Evolutionary conservation across 2,797 vertebrate genomes (phyloP).

Genomic region (Pteronotus mesoamericanus): DNA sequence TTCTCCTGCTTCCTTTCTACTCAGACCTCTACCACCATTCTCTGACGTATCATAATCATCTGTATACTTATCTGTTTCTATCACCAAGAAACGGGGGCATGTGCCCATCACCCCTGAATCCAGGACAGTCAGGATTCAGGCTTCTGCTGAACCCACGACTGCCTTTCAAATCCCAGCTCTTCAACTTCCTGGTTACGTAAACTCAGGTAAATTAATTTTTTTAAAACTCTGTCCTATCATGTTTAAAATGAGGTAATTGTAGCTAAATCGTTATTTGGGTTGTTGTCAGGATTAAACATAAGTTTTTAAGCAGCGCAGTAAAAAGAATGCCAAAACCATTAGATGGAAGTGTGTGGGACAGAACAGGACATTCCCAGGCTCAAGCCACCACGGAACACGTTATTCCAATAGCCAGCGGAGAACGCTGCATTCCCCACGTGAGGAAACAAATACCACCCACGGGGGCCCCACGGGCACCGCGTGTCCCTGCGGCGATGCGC

Average conservation of each 20-base stretch:
- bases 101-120: background rate
- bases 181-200: background rate
- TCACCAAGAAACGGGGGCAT: background rate
- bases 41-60: background rate
- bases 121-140: background rate
- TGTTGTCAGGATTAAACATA: background rate
- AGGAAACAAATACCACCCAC: background rate
- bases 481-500: background rate
- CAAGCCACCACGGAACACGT: background rate
- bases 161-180: background rate
- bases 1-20: background rate
- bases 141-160: background rate
- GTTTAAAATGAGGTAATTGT: background rate
- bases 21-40: background rate
- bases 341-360: background rate
- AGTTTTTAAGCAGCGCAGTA: background rate
- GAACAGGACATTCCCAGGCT: background rate
- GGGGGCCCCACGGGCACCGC: background rate
- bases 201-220: background rate
- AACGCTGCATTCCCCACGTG: background rate
- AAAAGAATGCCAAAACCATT: slow-evolving; percentile 2
- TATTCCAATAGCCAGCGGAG: background rate
- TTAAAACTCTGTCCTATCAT: background rate
- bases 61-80: background rate
- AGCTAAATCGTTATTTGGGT: background rate